A percentile compares a stretch with the other conserved stretches of the same genome.
Evolutionary conservation across 2,113 vertebrate genomes (phyloP).

Genomic region (Felis catus): DNA sequence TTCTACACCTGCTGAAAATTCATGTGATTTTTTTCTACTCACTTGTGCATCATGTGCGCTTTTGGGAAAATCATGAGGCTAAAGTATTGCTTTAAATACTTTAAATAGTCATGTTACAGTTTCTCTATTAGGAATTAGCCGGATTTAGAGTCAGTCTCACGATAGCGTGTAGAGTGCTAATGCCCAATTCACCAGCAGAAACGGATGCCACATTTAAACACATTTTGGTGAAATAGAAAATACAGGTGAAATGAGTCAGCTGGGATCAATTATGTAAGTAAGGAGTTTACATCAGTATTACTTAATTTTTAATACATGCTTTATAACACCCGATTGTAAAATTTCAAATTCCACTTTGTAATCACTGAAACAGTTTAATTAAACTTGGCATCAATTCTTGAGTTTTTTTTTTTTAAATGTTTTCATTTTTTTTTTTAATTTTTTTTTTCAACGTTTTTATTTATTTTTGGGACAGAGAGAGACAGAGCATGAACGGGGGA

Average conservation of each 20-base stretch:
- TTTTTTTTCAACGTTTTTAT: no score
- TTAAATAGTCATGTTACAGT: not conserved
- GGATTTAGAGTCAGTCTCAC: not conserved
- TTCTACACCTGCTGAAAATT: not conserved
- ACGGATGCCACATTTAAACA: not conserved
- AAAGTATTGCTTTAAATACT: not conserved
- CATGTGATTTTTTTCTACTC: not conserved
- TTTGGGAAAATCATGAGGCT: not conserved
- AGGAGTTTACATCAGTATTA: not conserved
- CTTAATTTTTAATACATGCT: not conserved
- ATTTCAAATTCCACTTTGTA: not conserved
- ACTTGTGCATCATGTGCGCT: not conserved
- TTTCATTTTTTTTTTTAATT: no score
- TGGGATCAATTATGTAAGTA: not conserved
- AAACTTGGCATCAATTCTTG: not conserved
- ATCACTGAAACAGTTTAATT: not conserved
- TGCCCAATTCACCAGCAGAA: not conserved
- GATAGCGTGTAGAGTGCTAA: rapidly evolving
- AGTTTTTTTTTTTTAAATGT: no score
- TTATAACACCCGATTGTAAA: not conserved
- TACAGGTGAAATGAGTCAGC: not conserved
- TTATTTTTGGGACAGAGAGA: no score
- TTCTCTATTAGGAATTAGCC: not conserved
- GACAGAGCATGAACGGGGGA: no score
- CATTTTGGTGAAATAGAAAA: not conserved